Percentiles rank a stretch among this genome's conserved stretches.
Conservation (phyloP, 2,888 invertebrate genomes). For the Cantharis nigra region DNA sequence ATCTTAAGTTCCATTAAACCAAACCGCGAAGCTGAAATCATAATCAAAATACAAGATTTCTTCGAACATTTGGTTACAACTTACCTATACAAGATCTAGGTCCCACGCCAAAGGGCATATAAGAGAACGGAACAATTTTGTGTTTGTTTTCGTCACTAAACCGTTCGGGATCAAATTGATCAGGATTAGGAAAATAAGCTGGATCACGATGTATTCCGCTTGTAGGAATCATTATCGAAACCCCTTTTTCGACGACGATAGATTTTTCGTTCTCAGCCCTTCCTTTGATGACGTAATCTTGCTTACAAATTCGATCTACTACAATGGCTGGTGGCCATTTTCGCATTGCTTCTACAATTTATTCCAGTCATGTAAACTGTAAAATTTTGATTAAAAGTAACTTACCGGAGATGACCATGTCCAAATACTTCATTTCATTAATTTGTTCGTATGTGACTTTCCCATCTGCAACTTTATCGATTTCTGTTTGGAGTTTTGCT, state of each 20-base stretch:
- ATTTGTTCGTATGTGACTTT: conserved; percentile 10
- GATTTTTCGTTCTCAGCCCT: conserved; percentile 23
- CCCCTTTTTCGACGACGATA: background rate
- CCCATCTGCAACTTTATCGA: background rate
- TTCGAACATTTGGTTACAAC: background rate
- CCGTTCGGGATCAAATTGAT: conserved; percentile 58
- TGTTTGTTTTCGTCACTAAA: conserved; percentile 60
- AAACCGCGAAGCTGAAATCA: conserved; percentile 43
- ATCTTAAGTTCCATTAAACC: conserved; percentile 33
- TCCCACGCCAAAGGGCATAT: conserved; percentile 59
- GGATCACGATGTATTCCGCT: conserved; percentile 61
- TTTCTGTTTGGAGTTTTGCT: conserved; percentile 36
- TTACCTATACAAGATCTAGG: conserved; percentile 29
- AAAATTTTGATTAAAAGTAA: background rate
- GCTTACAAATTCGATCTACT: conserved; percentile 55
- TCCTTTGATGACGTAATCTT: conserved; percentile 50
- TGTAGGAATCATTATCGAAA: conserved; percentile 53
- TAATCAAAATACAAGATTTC: background rate
- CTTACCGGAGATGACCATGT: conserved; percentile 14
- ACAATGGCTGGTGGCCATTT: conserved; percentile 55
- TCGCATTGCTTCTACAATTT: conserved; percentile 54
- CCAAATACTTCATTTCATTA: conserved; percentile 15
- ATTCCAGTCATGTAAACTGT: background rate
- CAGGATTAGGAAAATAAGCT: conserved; percentile 60
- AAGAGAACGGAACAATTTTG: conserved; percentile 57